These are phyloP conservation scores for Axinella damicornis DNA, from an alignment of 37 sponge, comb jelly and placozoan genomes.

Conservation along the genomic window DNA sequence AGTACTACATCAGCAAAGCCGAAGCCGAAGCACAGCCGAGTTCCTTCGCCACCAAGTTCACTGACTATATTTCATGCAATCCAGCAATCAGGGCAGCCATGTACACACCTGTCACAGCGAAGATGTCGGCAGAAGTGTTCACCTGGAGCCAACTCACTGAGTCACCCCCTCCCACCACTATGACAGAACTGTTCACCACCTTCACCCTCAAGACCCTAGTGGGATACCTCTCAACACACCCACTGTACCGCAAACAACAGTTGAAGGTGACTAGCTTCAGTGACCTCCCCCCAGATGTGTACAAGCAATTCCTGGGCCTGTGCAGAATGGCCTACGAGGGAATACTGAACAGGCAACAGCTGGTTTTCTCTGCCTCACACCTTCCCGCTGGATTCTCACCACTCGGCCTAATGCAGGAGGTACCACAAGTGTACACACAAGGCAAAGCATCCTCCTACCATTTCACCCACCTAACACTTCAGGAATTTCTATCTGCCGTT, in stretches of 20 bases:
- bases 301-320: background rate
- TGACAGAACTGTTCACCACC: constrained; percentile 18
- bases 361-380: background rate
- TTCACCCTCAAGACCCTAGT: constrained; percentile 2
- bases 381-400: background rate
- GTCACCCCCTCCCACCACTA: constrained; percentile 2
- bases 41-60: background rate
- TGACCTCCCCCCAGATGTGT: background rate
- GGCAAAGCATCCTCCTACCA: constrained; percentile 4
- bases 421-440: constrained; percentile 3
- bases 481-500: too few species aligned
- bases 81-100: constrained; percentile 6
- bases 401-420: constrained; percentile 9
- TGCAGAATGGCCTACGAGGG: constrained; percentile 10
- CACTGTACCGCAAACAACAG: background rate
- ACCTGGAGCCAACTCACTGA: background rate
- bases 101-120: constrained; percentile 9
- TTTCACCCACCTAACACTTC: constrained; percentile 3
- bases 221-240: background rate
- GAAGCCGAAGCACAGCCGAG: background rate
- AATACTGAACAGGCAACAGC: background rate
- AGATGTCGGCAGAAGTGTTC: constrained; percentile 4
- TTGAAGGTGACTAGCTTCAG: background rate
- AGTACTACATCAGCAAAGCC: background rate
- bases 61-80: background rate